Conservation (phyloP, 1,140 invertebrate species). For the Chironomus tepperi region DNA sequence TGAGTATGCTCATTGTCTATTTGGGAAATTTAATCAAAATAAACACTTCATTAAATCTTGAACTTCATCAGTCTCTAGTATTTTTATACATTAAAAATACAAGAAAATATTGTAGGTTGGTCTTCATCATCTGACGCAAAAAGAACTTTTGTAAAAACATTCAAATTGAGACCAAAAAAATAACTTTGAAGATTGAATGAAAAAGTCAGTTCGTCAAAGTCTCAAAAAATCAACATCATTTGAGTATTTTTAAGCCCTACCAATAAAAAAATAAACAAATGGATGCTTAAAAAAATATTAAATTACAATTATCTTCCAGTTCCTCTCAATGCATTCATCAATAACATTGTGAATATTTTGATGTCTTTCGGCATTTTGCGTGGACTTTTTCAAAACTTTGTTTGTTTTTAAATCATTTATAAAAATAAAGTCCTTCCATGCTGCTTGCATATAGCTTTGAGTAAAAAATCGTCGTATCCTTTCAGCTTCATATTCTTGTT, state of each 20-base stretch:
- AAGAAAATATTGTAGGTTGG: no score
- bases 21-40: no score
- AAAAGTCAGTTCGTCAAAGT: background rate
- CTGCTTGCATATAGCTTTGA: constrained; percentile 16
- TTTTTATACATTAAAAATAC: no score
- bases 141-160: no score
- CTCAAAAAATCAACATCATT: background rate
- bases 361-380: background rate
- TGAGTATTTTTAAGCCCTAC: no score
- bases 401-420: background rate
- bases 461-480: background rate
- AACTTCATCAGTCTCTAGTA: no score
- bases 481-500: background rate
- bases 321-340: background rate
- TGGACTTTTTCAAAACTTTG: background rate
- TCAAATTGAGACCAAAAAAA: no score
- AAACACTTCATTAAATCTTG: no score
- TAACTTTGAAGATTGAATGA: no score
- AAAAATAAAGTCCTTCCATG: constrained; percentile 15
- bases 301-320: background rate
- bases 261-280: no score
- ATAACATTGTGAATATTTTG: background rate
- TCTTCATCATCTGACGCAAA: no score
- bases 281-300: background rate
- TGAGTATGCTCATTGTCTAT: no score